Evolutionary conservation across 2,888 invertebrate genomes (phyloP).

Genomic region (Nowickia ferox): DNA sequence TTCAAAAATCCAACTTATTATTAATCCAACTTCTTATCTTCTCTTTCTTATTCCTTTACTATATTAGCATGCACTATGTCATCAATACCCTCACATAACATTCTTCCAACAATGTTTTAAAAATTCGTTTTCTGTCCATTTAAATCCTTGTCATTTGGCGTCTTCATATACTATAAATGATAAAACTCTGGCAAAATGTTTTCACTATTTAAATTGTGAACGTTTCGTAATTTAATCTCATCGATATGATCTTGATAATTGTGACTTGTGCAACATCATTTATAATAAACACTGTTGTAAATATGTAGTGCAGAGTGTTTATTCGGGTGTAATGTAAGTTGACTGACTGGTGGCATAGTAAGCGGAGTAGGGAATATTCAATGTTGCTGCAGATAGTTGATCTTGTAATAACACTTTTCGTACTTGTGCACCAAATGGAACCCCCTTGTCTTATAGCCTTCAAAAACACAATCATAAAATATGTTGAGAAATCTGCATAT

Average conservation of each 20-base stretch:
- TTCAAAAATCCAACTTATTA: too few relatives aligned
- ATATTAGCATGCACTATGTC: too few relatives aligned
- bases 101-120: background rate
- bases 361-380: conserved; percentile 13
- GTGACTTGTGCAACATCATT: conserved; percentile 18
- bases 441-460: conserved; percentile 43
- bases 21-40: too few relatives aligned
- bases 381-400: background rate
- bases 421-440: conserved; percentile 7
- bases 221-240: conserved; percentile 36
- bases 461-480: background rate
- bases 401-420: conserved; percentile 2
- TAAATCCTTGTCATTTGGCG: conserved; percentile 35
- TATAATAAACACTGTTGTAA: conserved; percentile 10
- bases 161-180: conserved; percentile 12
- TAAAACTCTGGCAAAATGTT: conserved; percentile 24
- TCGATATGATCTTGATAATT: conserved; percentile 48
- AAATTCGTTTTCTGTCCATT: background rate
- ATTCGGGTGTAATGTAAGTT: conserved; percentile 1
- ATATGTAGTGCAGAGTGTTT: background rate
- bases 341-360: conserved; percentile 3
- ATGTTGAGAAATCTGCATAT: background rate
- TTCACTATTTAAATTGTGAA: conserved; percentile 40
- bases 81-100: background rate
- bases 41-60: too few relatives aligned